Conservation (phyloP, 2,797 vertebrate genomes). For the Spea hammondii region DNA sequence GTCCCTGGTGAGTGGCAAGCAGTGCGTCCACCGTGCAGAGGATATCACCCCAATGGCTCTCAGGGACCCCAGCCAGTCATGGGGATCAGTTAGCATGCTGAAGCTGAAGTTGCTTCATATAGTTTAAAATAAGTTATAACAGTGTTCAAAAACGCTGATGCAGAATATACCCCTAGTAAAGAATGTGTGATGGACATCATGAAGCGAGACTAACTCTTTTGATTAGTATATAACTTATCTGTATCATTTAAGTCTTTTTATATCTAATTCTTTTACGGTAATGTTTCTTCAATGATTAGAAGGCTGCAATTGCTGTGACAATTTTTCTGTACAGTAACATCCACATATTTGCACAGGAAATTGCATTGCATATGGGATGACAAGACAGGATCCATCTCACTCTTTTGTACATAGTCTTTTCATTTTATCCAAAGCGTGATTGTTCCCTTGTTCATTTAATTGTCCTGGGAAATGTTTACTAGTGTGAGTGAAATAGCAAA, state of each 20-base stretch:
- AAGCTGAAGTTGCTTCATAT: too few species aligned
- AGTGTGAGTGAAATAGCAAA: conserved; percentile 64
- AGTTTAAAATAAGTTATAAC: too few species aligned
- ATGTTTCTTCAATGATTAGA: background rate
- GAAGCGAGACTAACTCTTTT: background rate
- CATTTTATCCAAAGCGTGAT: conserved; percentile 27
- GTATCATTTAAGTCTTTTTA: background rate
- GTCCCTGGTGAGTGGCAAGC: too few species aligned
- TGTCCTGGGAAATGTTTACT: conserved; percentile 63
- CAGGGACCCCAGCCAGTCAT: too few species aligned
- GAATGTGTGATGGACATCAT: too few species aligned
- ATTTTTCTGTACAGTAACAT: background rate
- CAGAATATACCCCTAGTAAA: too few species aligned
- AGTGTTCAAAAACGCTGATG: too few species aligned
- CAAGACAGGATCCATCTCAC: background rate
- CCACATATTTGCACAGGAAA: background rate
- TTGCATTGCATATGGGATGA: conserved; percentile 9
- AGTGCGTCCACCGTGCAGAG: too few species aligned
- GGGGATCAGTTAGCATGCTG: too few species aligned
- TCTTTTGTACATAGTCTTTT: conserved; percentile 29
- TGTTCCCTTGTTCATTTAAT: conserved; percentile 57
- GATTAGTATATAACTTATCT: background rate
- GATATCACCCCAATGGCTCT: too few species aligned
- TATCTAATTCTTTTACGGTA: background rate
- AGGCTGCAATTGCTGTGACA: conserved; percentile 1